Conservation (phyloP, 2,113 vertebrate genomes). For the Triplophysa siluroides region DNA sequence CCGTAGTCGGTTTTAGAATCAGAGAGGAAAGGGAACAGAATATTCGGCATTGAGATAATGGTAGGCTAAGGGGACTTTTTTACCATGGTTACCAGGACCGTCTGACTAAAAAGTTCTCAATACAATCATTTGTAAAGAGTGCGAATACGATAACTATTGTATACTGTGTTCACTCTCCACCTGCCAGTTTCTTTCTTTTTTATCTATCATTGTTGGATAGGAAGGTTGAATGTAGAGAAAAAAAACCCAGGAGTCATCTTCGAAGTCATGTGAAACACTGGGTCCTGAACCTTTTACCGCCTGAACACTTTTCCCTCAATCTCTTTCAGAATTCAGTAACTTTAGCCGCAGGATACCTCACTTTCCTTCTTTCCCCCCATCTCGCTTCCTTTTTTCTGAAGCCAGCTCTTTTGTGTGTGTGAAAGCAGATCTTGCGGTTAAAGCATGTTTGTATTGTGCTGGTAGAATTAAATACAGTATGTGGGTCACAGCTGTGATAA, state of each 20-base stretch:
- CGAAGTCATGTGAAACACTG: no score
- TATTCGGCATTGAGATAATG: background rate
- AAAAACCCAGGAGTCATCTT: no score
- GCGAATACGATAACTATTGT: no score
- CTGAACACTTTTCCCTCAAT: background rate
- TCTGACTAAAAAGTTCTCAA: no score
- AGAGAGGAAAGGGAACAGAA: conserved; percentile 3
- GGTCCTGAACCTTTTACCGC: no score
- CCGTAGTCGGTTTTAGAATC: background rate
- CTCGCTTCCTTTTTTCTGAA: background rate
- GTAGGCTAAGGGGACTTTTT: no score
- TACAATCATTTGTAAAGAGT: no score
- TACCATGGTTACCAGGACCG: background rate
- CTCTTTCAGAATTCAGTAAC: conserved; percentile 13
- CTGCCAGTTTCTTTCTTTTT: no score
- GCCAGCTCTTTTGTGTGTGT: conserved; percentile 9
- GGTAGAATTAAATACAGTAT: conserved; percentile 49
- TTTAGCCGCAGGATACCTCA: background rate
- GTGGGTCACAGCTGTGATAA: conserved; percentile 52
- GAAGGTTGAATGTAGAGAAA: no score
- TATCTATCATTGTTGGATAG: no score
- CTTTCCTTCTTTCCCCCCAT: background rate
- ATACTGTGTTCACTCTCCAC: no score
- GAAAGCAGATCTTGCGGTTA: conserved; percentile 44
- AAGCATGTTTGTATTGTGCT: conserved; percentile 33